Conservation (phyloP, 2,797 vertebrate species). For the Streptopelia turtur region DNA sequence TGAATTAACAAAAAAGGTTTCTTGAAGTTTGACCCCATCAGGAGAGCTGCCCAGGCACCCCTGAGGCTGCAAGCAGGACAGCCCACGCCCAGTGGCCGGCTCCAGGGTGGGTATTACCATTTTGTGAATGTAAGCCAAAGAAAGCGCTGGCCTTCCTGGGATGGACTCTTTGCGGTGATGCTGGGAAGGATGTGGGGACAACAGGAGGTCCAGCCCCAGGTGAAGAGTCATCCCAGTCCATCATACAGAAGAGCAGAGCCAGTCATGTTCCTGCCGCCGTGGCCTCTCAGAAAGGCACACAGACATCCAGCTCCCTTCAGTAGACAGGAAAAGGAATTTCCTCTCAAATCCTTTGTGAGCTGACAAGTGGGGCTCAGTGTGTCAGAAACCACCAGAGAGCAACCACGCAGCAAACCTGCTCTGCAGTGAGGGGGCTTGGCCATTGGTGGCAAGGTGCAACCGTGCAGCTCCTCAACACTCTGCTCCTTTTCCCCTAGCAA, state of each 20-base stretch:
- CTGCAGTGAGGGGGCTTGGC: fast-evolving
- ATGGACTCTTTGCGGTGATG: fast-evolving
- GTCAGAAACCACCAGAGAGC: neutral
- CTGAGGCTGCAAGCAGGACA: neutral
- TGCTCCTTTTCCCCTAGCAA: fast-evolving
- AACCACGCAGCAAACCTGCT: fast-evolving
- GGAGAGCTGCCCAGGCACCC: neutral
- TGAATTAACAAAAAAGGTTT: neutral
- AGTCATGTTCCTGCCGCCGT: fast-evolving
- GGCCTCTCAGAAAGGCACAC: neutral
- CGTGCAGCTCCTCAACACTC: neutral
- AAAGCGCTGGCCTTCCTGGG: neutral
- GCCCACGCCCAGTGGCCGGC: fast-evolving
- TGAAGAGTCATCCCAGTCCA: fast-evolving
- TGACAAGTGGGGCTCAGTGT: fast-evolving
- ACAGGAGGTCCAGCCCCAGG: neutral
- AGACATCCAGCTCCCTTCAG: neutral
- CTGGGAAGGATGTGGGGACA: fast-evolving
- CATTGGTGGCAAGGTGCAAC: neutral
- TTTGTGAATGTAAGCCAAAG: neutral
- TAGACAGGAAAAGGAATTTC: neutral
- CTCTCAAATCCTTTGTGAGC: neutral
- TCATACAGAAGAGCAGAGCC: fast-evolving
- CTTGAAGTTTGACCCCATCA: neutral
- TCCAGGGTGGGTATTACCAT: neutral